These are phyloP conservation scores for Pocillopora damicornis DNA, from an alignment of 64 coral and sea anemone species.

Conservation along the genomic window DNA sequence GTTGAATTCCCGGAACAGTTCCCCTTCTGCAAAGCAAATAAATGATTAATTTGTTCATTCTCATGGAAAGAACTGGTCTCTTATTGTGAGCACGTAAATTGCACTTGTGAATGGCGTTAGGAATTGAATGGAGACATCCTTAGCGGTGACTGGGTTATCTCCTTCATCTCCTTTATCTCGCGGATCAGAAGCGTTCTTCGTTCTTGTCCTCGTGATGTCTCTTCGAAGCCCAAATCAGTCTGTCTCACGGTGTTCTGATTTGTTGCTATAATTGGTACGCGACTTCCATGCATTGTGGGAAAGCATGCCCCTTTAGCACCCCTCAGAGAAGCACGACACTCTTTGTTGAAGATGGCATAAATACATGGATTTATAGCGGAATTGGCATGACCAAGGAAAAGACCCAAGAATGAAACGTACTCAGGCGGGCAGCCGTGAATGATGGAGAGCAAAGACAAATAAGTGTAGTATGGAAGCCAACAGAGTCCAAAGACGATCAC, in stretches of 20 bases:
- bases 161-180: neutral
- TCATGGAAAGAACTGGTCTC: no score
- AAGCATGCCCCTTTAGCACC: neutral
- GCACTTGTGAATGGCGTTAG: no score
- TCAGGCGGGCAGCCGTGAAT: neutral
- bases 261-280: neutral
- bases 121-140: neutral
- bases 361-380: constrained; percentile 40
- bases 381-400: constrained; percentile 47
- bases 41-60: no score
- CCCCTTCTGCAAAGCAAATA: no score
- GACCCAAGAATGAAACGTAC: constrained; percentile 18
- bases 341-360: constrained; percentile 46
- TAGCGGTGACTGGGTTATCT: neutral
- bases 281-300: neutral
- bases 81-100: no score
- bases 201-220: constrained; percentile 1
- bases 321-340: constrained; percentile 22
- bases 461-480: constrained; percentile 57
- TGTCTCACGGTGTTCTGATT: constrained; percentile 1
- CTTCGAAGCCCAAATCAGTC: neutral
- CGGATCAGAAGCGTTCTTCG: neutral
- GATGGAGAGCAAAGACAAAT: neutral
- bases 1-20: no score
- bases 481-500: constrained; percentile 51